Evolutionary conservation across 1,140 invertebrate species (phyloP), one percentile per base, ranked within the genome.

Genomic region (Caenorhabditis remanei): DNA sequence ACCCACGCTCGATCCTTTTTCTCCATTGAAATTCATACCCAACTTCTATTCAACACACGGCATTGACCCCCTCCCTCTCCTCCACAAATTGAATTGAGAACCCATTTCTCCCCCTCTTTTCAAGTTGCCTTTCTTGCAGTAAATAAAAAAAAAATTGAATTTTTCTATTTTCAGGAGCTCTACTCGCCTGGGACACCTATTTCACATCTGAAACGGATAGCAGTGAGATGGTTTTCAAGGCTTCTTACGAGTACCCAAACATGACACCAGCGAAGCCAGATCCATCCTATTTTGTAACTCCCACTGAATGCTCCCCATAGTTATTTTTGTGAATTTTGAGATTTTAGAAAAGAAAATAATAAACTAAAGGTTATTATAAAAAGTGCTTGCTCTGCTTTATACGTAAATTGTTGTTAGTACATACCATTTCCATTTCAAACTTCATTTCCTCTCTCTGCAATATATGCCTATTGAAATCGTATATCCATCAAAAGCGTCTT

Each of bases 161-260:
- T 32, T 32, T 6, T 63, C n/a, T 79, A 19, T 79, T 79, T 79
- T 79, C 46, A 79, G 71, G 71, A 9, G 71, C 71, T 79, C 71
- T 79, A 21, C 71, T 79, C 71, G 71, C 71, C 4, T 79, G 71
- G 71, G 71, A 79, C 71, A 79, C 71, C 46, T 79, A 79, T 14
- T 79, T 79, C 46, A 50, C 71, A 13, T 79, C 71, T 79, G 71
- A 79, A 53, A 24, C 71, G 21, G 71, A 79, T 79, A 53, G 46
- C 46, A 79, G 71, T 32, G 71, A 79, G 11, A 79, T 79, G 71
- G 71, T 79, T 79, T 79, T 24, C 71, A 79, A 79, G 11, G 21
- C 71, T 8, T 79, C 71, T 1, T 79, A 79, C 24, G 71, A 79
- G 19, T 79, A 79, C 53, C 71, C 71, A 32, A 14, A 79, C 40